phyloP scores from a whole-genome alignment of 2,113 vertebrate species.

The Indicator maculatus region DNA sequence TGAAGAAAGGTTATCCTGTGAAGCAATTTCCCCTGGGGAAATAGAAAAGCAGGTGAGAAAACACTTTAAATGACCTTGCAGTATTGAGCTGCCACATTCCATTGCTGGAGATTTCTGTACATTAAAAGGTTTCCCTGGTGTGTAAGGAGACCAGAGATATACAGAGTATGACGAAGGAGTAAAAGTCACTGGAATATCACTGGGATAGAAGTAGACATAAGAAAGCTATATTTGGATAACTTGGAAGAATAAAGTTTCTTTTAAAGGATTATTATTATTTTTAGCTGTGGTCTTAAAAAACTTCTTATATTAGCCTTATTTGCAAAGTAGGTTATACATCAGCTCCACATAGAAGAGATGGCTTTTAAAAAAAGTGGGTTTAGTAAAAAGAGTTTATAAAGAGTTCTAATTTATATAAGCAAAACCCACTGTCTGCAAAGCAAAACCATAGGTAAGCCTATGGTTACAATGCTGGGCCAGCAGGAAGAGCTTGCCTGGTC shows the following conservation, averaged over 20 bases:
- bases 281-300: neutral
- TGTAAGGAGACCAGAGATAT: neutral
- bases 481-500: neutral
- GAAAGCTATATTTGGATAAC: neutral
- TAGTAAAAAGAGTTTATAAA: neutral
- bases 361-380: neutral
- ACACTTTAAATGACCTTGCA: constrained; percentile 20
- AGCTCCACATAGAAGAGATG: neutral
- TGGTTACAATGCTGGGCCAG: neutral
- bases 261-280: too few relatives aligned
- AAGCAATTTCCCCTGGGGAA: constrained; percentile 34
- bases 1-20: neutral
- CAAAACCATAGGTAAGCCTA: neutral
- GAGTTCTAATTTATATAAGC: neutral
- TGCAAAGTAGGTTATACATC: neutral
- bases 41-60: constrained; percentile 41
- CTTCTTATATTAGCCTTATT: neutral
- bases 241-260: neutral
- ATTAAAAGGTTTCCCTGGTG: constrained; percentile 1
- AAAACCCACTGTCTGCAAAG: neutral
- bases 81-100: neutral
- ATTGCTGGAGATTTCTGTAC: constrained; percentile 12
- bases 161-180: neutral
- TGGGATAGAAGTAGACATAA: neutral
- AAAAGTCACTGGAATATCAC: neutral